These are phyloP conservation scores for Spilosoma lubricipeda DNA, from an alignment of 2,888 invertebrate species.

Conservation along the genomic window DNA sequence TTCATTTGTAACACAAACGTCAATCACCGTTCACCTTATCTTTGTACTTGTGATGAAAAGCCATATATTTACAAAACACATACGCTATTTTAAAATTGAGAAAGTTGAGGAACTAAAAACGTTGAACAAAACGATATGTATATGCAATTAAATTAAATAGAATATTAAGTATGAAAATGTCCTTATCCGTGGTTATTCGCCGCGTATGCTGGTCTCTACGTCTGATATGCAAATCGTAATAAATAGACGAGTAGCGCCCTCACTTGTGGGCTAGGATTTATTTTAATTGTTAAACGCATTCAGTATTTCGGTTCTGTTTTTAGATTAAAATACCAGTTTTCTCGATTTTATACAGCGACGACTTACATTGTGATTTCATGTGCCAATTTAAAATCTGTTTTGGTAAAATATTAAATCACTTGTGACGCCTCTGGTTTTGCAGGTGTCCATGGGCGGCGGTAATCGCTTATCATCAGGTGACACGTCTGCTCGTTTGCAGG, in stretches of 20 bases:
- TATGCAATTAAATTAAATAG: conserved; percentile 78
- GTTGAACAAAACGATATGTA: conserved; percentile 65
- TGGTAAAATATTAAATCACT: too few relatives aligned
- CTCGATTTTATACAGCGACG: not conserved
- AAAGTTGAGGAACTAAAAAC: conserved; percentile 49
- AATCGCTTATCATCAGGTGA: too few relatives aligned
- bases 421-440: too few relatives aligned
- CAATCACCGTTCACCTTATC: not conserved
- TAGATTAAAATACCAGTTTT: conserved; percentile 16
- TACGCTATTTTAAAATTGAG: not conserved
- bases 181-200: conserved; percentile 63
- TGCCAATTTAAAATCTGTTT: not conserved
- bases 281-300: conserved; percentile 48
- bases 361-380: not conserved
- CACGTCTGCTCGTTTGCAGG: too few relatives aligned
- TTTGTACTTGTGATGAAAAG: not conserved
- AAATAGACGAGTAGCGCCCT: conserved; percentile 68
- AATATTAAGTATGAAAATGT: conserved; percentile 81
- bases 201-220: conserved; percentile 45
- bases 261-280: conserved; percentile 45
- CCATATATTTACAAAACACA: not conserved
- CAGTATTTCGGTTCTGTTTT: conserved; percentile 26
- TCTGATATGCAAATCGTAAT: conserved; percentile 74
- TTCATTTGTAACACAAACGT: not conserved
- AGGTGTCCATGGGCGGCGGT: too few relatives aligned